Evolutionary conservation across 2,113 vertebrate genomes (phyloP), one percentile per base, ranked within the genome.

Genomic region (Mixornis gularis): DNA sequence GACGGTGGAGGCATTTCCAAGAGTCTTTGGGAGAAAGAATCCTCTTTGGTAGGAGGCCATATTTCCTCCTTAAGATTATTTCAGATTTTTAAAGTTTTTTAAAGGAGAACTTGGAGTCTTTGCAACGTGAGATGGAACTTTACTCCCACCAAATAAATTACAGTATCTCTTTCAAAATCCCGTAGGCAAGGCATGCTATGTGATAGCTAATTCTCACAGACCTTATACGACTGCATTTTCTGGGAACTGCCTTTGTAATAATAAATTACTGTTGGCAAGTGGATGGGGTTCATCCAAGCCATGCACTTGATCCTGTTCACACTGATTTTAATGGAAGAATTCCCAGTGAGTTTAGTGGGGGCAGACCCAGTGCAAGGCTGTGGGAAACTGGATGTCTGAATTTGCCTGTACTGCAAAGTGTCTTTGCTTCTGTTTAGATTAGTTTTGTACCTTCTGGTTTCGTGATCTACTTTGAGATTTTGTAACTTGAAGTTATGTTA

Each of bases 171-270:
- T 77, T 90, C 53, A 81, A 52, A 92, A 72, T 87, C 70, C 66
- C 0, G 0, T n/a, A 65, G 85, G 65, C 88, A 89, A 29, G 0
- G 10, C 19, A 0, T 69, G 69, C 62, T 81, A 30, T 55, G 26
- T 16, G 88, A 94, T 80, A 72, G 69, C 73, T 79, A 29, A 78
- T 91, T 94, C 83, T 94, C 82, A 83, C 73, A 84, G 88, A 77
- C 62, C 72, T 90, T 72, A 40, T 11, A 64, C 0, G 1, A 91
- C 80, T 79, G 52, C 9, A 4, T 90, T 94, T 93, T 78, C 87
- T 92, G 87, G 90, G 79, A 96, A 93, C 87, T 85, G 88, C 43
- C 70, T 88, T 76, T 90, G 22, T 72, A 86, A 86, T 93, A 94
- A 89, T 89, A 90, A 95, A 88, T 90, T 86, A n/a, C 41, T 86